These are phyloP conservation scores for Melikaiella ostensackeni DNA, from an alignment of 2,888 invertebrate species.

Conservation along the genomic window DNA sequence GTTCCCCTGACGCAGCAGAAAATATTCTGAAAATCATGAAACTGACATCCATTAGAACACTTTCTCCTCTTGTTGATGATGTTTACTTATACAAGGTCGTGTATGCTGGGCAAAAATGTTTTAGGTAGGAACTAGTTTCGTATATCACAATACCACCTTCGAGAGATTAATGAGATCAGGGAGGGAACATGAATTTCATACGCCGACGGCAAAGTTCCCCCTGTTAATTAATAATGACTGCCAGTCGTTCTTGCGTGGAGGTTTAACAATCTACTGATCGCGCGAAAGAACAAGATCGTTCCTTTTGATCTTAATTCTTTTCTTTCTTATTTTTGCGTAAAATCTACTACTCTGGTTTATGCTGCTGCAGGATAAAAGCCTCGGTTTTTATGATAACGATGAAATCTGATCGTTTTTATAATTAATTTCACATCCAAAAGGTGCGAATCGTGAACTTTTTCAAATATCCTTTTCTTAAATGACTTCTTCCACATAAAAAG, in stretches of 20 bases:
- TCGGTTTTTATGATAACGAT: neutral
- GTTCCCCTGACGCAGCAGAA: neutral
- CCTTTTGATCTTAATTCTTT: constrained; percentile 32
- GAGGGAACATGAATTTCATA: constrained; percentile 35
- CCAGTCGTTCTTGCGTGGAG: constrained; percentile 26
- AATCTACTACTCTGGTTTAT: constrained; percentile 7
- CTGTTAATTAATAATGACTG: constrained; percentile 36
- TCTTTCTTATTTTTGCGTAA: constrained; percentile 6
- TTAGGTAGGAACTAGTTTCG: constrained; percentile 18
- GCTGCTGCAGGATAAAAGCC: neutral
- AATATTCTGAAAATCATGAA: neutral
- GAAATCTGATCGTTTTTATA: neutral
- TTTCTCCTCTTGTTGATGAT: neutral
- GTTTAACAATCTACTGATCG: constrained; percentile 35
- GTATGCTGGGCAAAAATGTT: constrained; percentile 12
- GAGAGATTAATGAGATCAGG: constrained; percentile 36
- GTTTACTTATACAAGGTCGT: neutral
- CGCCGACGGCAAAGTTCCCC: constrained; percentile 34
- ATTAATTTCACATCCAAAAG: neutral
- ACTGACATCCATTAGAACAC: neutral
- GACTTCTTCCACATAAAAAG: neutral
- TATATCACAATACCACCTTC: constrained; percentile 38
- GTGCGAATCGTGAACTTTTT: neutral
- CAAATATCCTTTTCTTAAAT: neutral
- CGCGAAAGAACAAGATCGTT: constrained; percentile 38